Conservation (phyloP, 37 sponge, comb jelly and placozoan genomes). For the Chondrosia reniformis region DNA sequence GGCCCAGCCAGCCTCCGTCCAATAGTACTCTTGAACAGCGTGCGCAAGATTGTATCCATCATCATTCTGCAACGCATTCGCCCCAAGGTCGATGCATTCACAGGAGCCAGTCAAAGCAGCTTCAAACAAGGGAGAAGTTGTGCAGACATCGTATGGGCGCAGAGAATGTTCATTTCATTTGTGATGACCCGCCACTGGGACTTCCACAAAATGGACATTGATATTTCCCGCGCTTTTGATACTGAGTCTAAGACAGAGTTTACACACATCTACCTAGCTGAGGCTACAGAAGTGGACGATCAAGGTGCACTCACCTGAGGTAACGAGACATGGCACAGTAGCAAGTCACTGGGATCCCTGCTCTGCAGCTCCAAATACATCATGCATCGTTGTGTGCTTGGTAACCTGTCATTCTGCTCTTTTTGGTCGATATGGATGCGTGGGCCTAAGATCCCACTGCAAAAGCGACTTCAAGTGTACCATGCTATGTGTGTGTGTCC, state of each 20-base stretch:
- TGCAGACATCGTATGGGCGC: too few relatives aligned
- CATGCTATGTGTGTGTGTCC: not conserved
- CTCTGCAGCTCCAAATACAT: not conserved
- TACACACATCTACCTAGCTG: too few relatives aligned
- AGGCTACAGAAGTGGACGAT: not conserved
- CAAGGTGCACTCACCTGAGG: not conserved
- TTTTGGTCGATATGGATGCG: not conserved
- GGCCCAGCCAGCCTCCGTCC: not conserved
- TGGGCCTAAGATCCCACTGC: not conserved
- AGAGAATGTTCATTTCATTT: too few relatives aligned
- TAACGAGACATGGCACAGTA: not conserved
- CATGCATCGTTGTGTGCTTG: not conserved
- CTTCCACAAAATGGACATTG: too few relatives aligned
- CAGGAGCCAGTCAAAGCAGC: not conserved
- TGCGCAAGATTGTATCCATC: not conserved
- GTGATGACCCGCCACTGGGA: too few relatives aligned
- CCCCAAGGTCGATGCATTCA: not conserved
- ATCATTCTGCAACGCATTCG: not conserved
- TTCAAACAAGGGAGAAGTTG: not conserved
- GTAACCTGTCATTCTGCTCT: not conserved
- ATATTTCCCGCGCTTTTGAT: too few relatives aligned
- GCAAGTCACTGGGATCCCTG: slow-evolving; percentile 4
- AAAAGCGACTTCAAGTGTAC: not conserved
- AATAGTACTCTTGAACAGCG: not conserved
- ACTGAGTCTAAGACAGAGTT: too few relatives aligned